phyloP scores from a whole-genome alignment of 2,113 vertebrate species.

The Cebus imitator region DNA sequence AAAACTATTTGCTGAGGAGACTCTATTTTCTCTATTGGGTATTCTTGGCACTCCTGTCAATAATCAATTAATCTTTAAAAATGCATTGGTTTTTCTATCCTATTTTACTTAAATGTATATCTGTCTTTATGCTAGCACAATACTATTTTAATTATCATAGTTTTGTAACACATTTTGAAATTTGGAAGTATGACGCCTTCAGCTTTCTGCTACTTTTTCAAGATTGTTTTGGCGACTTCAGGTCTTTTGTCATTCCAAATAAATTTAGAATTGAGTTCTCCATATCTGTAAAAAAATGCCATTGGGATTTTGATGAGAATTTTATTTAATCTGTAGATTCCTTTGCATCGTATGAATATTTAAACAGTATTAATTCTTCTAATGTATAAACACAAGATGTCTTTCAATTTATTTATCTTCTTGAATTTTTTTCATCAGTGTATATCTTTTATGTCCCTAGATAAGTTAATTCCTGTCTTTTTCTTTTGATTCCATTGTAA shows the following conservation, averaged over 20 bases:
- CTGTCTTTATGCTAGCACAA: not conserved
- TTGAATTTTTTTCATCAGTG: not conserved
- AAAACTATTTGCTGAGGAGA: not conserved
- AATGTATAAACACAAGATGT: not conserved
- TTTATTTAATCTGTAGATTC: not conserved
- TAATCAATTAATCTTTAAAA: not conserved
- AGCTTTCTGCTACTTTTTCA: not conserved
- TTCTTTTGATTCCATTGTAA: not conserved
- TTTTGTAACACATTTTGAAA: not conserved
- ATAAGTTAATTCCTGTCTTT: not conserved
- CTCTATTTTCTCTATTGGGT: not conserved
- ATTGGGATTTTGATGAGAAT: not conserved
- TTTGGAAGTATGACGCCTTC: not conserved
- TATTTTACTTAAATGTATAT: not conserved
- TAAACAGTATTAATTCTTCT: not conserved
- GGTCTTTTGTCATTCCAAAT: not conserved
- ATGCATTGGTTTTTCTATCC: not conserved
- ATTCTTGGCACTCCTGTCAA: not conserved
- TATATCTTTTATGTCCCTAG: not conserved
- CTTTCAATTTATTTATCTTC: not conserved
- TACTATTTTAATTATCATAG: not conserved
- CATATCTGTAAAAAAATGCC: not conserved
- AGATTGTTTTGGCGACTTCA: not conserved
- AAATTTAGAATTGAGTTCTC: not conserved
- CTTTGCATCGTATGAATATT: not conserved